Conservation (phyloP, 2,888 invertebrate genomes). For the Xestia xanthographa region DNA sequence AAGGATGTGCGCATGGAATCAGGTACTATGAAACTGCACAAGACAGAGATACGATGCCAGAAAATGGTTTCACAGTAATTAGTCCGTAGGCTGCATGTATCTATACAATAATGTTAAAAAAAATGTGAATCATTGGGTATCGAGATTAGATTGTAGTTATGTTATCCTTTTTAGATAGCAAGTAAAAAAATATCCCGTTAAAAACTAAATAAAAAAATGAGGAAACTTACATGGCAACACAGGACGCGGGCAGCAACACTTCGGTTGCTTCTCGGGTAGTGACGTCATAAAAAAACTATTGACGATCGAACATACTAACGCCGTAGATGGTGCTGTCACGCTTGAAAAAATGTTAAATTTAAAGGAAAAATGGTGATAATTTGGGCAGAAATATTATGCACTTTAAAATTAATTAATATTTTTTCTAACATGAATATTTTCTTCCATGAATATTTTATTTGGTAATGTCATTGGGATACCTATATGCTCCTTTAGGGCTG, state of each 20-base stretch:
- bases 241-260: background rate
- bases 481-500: too few species aligned
- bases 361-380: background rate
- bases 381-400: background rate
- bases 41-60: conserved; percentile 10
- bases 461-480: too few species aligned
- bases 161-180: background rate
- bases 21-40: background rate
- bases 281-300: background rate
- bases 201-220: background rate
- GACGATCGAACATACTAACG: background rate
- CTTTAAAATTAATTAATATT: background rate
- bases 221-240: background rate
- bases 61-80: conserved; percentile 12
- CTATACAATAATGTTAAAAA: background rate
- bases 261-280: background rate
- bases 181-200: background rate
- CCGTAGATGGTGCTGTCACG: background rate
- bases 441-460: background rate
- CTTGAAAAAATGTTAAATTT: too few species aligned
- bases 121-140: background rate
- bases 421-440: too few species aligned
- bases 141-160: background rate
- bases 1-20: background rate
- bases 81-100: background rate